phyloP scores from a whole-genome alignment of 53 echinoderm and acorn worm species.

The Echinometra lucunter region DNA sequence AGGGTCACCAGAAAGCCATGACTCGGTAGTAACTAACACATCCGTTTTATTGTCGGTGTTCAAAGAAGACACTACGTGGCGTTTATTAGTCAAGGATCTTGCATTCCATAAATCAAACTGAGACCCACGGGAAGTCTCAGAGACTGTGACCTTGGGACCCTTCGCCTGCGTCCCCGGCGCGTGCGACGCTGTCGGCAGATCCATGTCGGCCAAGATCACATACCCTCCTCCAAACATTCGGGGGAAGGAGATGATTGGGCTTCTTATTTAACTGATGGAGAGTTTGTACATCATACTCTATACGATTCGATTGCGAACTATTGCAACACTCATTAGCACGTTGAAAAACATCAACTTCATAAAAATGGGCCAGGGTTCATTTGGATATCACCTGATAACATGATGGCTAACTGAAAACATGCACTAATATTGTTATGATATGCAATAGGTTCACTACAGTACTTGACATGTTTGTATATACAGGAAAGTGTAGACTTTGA shows the following conservation, averaged over 20 bases:
- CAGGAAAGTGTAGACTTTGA: no score
- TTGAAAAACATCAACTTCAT: neutral
- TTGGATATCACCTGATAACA: neutral
- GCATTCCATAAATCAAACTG: neutral
- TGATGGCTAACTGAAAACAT: no score
- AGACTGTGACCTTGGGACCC: neutral
- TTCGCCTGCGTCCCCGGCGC: neutral
- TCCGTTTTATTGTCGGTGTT: neutral
- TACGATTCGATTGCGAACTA: neutral
- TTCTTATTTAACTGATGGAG: neutral
- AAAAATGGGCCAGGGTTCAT: neutral
- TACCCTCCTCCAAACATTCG: no score
- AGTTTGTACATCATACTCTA: neutral
- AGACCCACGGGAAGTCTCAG: neutral
- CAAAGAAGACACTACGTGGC: neutral
- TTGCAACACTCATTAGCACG: neutral
- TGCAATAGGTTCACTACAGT: no score
- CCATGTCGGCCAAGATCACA: no score
- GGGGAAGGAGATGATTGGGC: no score
- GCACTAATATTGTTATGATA: no score
- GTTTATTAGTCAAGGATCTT: neutral
- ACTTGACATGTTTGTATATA: no score
- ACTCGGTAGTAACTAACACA: conserved; percentile 30
- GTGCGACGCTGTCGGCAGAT: neutral
- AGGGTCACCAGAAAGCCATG: conserved; percentile 28